Conservation (phyloP, 1,140 invertebrate genomes). For the Drosophila nebulosa region DNA sequence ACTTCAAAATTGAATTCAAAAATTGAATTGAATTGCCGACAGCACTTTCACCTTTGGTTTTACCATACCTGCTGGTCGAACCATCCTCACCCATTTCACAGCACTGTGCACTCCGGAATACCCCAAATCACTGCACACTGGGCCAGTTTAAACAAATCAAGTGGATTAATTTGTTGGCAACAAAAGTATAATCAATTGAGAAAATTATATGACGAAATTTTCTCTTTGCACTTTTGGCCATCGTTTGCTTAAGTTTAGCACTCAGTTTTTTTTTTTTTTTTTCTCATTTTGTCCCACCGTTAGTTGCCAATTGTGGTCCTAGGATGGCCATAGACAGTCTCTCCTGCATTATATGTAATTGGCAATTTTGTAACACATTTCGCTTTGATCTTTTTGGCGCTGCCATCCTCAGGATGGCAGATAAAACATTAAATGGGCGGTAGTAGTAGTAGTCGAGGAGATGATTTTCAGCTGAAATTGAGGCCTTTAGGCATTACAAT, state of each 20-base stretch:
- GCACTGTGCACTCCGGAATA: neutral
- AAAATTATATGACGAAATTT: no score
- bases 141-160: neutral
- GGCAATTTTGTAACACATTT: constrained; percentile 62
- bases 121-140: neutral
- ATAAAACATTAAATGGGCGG: neutral
- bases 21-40: constrained; percentile 51
- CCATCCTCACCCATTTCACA: neutral
- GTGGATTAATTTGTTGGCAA: no score
- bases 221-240: no score
- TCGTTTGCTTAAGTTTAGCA: no score
- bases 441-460: neutral
- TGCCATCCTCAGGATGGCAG: constrained; percentile 16
- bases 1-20: constrained; percentile 53
- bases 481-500: neutral
- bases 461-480: neutral
- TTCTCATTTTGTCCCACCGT: neutral
- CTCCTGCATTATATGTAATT: constrained; percentile 56
- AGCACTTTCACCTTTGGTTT: constrained; percentile 36
- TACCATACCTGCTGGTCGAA: neutral
- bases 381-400: constrained; percentile 54
- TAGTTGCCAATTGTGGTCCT: neutral
- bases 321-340: constrained; percentile 24
- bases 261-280: neutral
- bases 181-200: no score